A percentile compares a stretch with the other conserved stretches of the same genome.
Evolutionary conservation across 2,113 vertebrate species (phyloP).

Genomic region (Boulengeromyrus knoepffleri): DNA sequence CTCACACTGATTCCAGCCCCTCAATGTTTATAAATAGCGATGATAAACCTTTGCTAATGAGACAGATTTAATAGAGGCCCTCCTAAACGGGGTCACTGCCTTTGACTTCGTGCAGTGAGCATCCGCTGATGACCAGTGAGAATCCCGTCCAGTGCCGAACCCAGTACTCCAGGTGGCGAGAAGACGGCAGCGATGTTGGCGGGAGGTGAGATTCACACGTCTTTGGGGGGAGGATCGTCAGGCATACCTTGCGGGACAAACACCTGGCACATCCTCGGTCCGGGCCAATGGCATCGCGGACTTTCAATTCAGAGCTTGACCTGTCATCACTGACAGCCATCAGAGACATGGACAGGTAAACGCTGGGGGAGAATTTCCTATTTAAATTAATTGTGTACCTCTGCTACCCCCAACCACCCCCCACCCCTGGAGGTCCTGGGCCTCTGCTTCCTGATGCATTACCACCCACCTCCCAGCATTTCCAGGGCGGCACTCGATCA

Average conservation of each 20-base stretch:
- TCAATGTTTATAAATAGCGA: neutral
- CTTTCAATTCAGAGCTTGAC: neutral
- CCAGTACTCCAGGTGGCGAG: neutral
- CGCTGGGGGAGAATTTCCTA: neutral
- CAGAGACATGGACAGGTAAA: neutral
- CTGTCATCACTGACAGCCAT: neutral
- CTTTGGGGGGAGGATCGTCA: neutral
- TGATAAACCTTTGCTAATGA: neutral
- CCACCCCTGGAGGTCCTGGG: neutral
- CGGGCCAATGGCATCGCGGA: neutral
- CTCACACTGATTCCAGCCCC: neutral
- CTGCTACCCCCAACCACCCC: neutral
- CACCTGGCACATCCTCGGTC: neutral
- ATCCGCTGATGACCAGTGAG: neutral
- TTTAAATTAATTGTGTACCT: neutral
- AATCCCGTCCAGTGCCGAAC: neutral
- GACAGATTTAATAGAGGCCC: neutral
- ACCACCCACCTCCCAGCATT: neutral
- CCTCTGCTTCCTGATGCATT: neutral
- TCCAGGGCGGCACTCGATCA: neutral
- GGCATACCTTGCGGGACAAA: neutral
- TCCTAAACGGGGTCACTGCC: neutral
- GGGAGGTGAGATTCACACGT: neutral
- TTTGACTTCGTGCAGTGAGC: neutral
- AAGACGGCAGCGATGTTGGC: neutral